Base-by-base conservation (phyloP, 2,888 invertebrate genomes). In the Noctua janthina region DNA sequence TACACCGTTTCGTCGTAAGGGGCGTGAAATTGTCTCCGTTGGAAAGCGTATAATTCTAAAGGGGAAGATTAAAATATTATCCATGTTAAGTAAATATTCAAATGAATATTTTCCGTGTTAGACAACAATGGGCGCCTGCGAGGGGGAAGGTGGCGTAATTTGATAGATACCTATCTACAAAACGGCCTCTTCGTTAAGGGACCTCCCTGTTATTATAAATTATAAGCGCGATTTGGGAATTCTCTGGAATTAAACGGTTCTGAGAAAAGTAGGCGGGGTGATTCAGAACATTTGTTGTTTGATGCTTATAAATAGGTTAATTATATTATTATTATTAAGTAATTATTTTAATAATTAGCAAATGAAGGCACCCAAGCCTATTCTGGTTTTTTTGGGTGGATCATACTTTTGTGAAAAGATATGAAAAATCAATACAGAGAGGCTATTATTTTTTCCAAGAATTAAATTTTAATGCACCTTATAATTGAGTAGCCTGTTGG, bases 41-140 rank as follows among this genome's bases (percentile, higher is more conserved):
- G 95, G 96, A 96, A 97, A 97, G 96, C 96, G 96, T 97, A 95
- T 97, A 96, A 96, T 96, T 96, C 96, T 96, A 29, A 96, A 97
- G 96, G 97, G 97, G 97, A 96, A 97, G 97, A 97, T 97, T 97
- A 97, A 97, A 97, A 97, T 97, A 97, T 97, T 97, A 97, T 97
- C 96, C 97, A 96, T 97, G 97, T 97, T 97, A 97, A 97, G 97
- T 97, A 97, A 97, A 97, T 97, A 97, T 97, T 97, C 97, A 96
- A 97, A 96, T 97, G 97, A 97, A 97, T 97, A 97, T 97, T 97
- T 97, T 96, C 97, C 96, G 95, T 96, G 97, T 97, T 96, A 96
- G 95, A 96, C 96, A 96, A 97, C 97, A 96, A 96, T 96, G 94
- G 92, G 94, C 91, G 93, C 92, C 90, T 90, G 90, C 90, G 90